Evolutionary conservation across 2,797 vertebrate species (phyloP), one percentile per base, ranked within the genome.

Genomic region (Parauchenoglanis punctatus): DNA sequence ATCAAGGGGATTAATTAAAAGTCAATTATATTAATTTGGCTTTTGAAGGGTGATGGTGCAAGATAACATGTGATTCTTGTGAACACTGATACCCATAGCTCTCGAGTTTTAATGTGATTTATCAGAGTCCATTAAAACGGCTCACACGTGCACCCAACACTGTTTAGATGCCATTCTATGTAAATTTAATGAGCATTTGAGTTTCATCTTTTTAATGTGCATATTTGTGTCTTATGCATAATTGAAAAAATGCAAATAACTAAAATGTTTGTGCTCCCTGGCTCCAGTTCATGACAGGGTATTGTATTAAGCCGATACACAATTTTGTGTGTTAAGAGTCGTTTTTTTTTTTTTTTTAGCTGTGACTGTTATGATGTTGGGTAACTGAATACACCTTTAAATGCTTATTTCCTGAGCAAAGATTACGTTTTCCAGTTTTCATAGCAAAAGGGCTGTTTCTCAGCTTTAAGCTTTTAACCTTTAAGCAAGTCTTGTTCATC

Each of bases 1-100:
- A 96, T 95, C 97, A 96, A 96, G 96, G 96, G 96, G 97, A 97
- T 98, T 97, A 97, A 97, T 97, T 98, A 97, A 97, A 96, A 97
- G 96, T 97, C 97, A 97, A 96, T 97, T 97, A 97, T 95, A 96
- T 96, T 95, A 96, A 95, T 96, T 97, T 96, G 94, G 94, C 92
- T 92, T 95, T 94, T 92, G 90, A 95, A 96, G 95, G 94, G 96
- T 95, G 96, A 97, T 96, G 95, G 93, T 93, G 93, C 85, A 91
- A 93, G 93, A 95, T 93, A 92, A 94, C 88, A 86, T 87, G 86
- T 87, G 93, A 91, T 91, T 93, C 90, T 89, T 89, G 88, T 93
- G 92, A 89, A 94, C 91, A 88, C 90, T 93, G 91, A 92, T 89
- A 87, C 87, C 72, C 87, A 35, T 49, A 86, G 86, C 89, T 91